A percentile compares a stretch with the other conserved stretches of the same genome.
Evolutionary conservation across 2,113 vertebrate genomes (phyloP).

Genomic region (Condylura cristata): DNA sequence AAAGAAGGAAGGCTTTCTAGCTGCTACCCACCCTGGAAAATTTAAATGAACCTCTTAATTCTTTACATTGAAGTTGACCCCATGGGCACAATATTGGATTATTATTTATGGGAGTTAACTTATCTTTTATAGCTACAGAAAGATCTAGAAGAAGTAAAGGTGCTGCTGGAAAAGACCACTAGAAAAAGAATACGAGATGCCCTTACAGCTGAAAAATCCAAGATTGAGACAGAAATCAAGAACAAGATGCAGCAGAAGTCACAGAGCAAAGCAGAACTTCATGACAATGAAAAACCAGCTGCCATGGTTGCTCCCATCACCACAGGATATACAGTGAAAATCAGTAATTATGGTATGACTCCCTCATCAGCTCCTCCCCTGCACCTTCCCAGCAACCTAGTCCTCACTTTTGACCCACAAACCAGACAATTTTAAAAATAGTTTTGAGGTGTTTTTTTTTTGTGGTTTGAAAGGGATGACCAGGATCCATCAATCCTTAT

Average conservation of each 20-base stretch:
- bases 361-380: background rate
- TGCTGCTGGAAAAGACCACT: constrained; percentile 87
- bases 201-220: constrained; percentile 91
- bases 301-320: constrained; percentile 82
- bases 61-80: background rate
- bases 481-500: background rate
- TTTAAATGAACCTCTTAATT: constrained; percentile 8
- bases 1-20: background rate
- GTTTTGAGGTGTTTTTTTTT: background rate
- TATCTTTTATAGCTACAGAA: constrained; percentile 87
- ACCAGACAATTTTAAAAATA: background rate
- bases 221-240: constrained; percentile 92
- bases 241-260: constrained; percentile 87
- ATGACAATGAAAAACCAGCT: constrained; percentile 84
- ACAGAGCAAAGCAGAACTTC: constrained; percentile 85
- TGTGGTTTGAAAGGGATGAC: background rate
- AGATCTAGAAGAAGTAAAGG: constrained; percentile 92
- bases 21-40: constrained; percentile 31
- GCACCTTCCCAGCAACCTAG: background rate
- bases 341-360: constrained; percentile 94
- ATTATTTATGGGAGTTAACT: background rate
- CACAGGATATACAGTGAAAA: constrained; percentile 94
- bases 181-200: constrained; percentile 91
- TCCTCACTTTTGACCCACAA: background rate
- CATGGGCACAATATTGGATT: background rate